Percentiles rank a stretch among this genome's conserved stretches.
These are phyloP conservation scores for Emydocephalus ijimae DNA, from an alignment of 2,113 vertebrate genomes.

Conservation along the genomic window DNA sequence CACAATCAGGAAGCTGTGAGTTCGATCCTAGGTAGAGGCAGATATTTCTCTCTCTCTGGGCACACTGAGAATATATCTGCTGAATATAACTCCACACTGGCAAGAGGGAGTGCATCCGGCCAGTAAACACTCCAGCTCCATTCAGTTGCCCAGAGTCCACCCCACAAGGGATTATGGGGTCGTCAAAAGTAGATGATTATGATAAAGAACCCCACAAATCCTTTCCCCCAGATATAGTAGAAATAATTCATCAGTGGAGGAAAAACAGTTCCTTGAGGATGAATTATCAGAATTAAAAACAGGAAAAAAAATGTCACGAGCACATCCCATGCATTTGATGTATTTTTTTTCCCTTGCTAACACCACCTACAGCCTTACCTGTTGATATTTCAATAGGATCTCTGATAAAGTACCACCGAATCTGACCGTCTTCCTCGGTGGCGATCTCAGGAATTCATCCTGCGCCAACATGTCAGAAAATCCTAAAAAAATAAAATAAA, in stretches of 20 bases:
- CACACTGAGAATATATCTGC: too few relatives aligned
- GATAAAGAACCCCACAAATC: not conserved
- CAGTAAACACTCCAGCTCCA: too few relatives aligned
- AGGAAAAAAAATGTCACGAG: not conserved
- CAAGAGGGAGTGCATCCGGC: too few relatives aligned
- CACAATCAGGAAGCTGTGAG: too few relatives aligned
- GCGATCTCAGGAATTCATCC: conserved; percentile 80
- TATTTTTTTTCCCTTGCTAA: not conserved
- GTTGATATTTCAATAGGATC: conserved; percentile 77
- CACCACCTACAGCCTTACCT: conserved; percentile 65
- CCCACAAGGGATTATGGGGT: too few relatives aligned
- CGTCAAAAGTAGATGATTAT: too few relatives aligned
- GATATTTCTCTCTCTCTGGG: too few relatives aligned
- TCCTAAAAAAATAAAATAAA: conserved; percentile 18
- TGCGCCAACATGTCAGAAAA: conserved; percentile 70
- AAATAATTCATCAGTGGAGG: not conserved
- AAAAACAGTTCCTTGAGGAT: not conserved
- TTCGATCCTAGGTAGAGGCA: too few relatives aligned
- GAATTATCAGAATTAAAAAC: not conserved
- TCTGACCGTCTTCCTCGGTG: conserved; percentile 85
- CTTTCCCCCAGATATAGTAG: not conserved
- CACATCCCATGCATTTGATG: not conserved
- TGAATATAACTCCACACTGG: too few relatives aligned
- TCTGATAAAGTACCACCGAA: conserved; percentile 86
- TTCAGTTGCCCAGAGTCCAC: too few relatives aligned